phyloP scores from a whole-genome alignment of 2,113 vertebrate genomes.

The Ammospiza nelsoni region DNA sequence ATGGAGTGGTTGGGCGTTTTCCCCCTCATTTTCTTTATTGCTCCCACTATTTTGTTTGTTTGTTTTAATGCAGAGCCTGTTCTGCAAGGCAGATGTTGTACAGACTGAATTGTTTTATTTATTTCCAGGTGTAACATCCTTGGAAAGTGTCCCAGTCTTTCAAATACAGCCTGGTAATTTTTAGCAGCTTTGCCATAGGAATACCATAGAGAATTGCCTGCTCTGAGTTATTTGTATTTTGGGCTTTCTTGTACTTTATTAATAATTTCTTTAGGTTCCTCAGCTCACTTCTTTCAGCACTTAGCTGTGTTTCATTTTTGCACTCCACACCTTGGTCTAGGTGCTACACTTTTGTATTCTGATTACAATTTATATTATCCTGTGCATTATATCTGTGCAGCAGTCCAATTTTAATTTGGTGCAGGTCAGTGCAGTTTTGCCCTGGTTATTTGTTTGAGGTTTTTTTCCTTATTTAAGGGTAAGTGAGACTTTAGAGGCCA shows the following conservation, averaged over 20 bases:
- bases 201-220: background rate
- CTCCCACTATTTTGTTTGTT: background rate
- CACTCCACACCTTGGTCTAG: background rate
- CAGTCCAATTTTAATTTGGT: background rate
- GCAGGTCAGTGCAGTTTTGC: background rate
- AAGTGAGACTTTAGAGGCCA: background rate
- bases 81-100: conserved; percentile 32
- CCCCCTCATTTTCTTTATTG: background rate
- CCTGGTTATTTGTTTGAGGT: background rate
- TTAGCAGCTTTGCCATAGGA: background rate
- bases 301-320: background rate
- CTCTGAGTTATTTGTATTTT: background rate
- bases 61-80: conserved; percentile 1
- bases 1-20: background rate
- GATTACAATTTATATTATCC: background rate
- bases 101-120: conserved; percentile 18
- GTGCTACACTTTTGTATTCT: background rate
- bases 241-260: conserved; percentile 2
- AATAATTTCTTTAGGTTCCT: background rate
- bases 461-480: background rate
- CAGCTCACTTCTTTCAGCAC: background rate
- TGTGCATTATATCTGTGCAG: background rate
- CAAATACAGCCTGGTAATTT: background rate
- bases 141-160: conserved; percentile 39
- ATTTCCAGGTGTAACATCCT: conserved; percentile 47